Evolutionary conservation across 2,888 invertebrate species (phyloP), one percentile per base, ranked within the genome.

Genomic region (Augiades crinisus): DNA sequence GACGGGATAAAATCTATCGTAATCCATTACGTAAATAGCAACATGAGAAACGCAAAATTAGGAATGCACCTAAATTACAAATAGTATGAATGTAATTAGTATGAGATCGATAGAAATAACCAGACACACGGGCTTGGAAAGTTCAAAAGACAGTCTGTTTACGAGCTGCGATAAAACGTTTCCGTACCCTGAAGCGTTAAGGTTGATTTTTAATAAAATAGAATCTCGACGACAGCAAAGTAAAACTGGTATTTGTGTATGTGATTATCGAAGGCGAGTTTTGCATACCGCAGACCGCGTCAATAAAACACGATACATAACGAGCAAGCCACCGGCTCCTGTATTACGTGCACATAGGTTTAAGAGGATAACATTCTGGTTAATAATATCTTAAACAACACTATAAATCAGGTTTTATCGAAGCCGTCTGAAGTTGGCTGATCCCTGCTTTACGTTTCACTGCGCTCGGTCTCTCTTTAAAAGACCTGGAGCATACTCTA

Each of bases 271-370:
- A 78, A 82, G 80, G 75, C 77, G 63, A 75, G 81, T 82, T 82
- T 82, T 81, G 81, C 83, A 84, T 83, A 85, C 80, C 81, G 72
- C 81, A 74, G 78, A 80, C 81, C 81, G 74, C 69, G 74, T 71
- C 68, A 72, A 78, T 84, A 84, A 85, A 85, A 79, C 81, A 80
- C 78, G 79, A 79, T 75, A 81, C 79, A 79, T 85, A 80, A 85
- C 72, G 82, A 81, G 72, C 73, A 55, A 68, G 63, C 70, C 70
- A 68, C 63, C 63, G 65, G 79, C 86, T 85, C 72, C 86, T 69
- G 86, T 72, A 75, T 84, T 85, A 85, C 84, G 84, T 83, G 75
- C 59, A 74, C 75, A 72, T 69, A 69, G 68, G 75, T 70, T 75
- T 73, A 73, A 76, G 43, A 43, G 50, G 36, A 50, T 50, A 50